Percentiles rank a stretch among this genome's conserved stretches.
Conservation (phyloP, 2,113 vertebrate species). For the Ophiodon elongatus region DNA sequence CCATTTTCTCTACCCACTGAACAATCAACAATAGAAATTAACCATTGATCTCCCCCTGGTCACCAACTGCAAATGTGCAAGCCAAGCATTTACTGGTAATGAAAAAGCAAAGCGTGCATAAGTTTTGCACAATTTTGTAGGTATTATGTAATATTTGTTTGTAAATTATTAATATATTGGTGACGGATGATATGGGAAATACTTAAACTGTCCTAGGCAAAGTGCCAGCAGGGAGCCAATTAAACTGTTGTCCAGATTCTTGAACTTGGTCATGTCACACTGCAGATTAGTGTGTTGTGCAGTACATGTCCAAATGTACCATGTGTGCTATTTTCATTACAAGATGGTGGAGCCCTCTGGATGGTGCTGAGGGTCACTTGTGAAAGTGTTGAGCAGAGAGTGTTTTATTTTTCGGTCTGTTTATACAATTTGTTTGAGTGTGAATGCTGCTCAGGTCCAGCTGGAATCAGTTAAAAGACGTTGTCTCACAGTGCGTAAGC, state of each 20-base stretch:
- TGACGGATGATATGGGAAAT: constrained; percentile 44
- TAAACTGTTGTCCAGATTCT: constrained; percentile 24
- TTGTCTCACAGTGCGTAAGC: not conserved
- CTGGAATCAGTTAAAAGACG: constrained; percentile 6
- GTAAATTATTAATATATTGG: constrained; percentile 42
- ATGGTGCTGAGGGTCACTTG: not conserved
- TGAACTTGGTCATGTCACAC: constrained; percentile 18
- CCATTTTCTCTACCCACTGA: constrained; percentile 70
- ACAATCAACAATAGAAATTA: constrained; percentile 70
- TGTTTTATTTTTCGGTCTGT: not conserved
- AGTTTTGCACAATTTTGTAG: constrained; percentile 19
- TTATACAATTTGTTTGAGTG: not conserved
- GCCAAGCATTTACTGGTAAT: constrained; percentile 61
- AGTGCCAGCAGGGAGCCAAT: constrained; percentile 17
- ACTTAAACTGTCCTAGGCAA: constrained; percentile 19
- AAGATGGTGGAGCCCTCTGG: constrained; percentile 8
- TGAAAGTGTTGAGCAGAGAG: constrained; percentile 23
- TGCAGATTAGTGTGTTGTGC: constrained; percentile 20
- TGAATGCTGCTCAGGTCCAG: constrained; percentile 18
- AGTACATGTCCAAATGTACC: not conserved
- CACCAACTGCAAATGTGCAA: constrained; percentile 57
- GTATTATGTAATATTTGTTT: constrained; percentile 34
- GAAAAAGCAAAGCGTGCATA: constrained; percentile 45
- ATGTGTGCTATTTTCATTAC: not conserved
- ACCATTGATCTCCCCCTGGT: constrained; percentile 60